Evolutionary conservation across 2,113 vertebrate species (phyloP), one percentile per base, ranked within the genome.

Genomic region (Galbula dea): DNA sequence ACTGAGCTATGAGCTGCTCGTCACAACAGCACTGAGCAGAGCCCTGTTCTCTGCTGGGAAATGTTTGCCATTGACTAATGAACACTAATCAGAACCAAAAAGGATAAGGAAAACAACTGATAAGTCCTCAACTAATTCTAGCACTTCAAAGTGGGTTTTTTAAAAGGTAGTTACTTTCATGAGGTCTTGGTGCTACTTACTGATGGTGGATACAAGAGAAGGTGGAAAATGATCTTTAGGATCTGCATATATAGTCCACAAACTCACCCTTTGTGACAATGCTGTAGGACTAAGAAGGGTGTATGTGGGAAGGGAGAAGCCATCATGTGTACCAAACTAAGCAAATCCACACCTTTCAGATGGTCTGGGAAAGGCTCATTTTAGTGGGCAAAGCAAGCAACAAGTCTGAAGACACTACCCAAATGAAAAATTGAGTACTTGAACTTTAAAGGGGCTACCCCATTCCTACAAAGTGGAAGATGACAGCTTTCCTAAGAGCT

Each of bases 61-160:
- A n/a, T 0, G 0, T 22, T 36, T 51, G 23, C 3, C 45, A 23
- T 1, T 30, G 82, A 58, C 4, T 9, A 75, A 79, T 24, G 30
- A 67, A 82, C 23, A 36, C 69, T 14, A 22, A 43, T 51, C 48
- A 43, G 15, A 34, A 41, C 12, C 21, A 55, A 78, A 59, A 67
- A 34, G 21, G 32, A 9, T 21, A 68, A 36, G 34, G 24, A 82
- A 66, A 59, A 69, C 23, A 86, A 54, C 1, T 67, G 39, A 15
- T 17, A 75, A 81, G 19, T 51, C 43, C 39, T 66, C 51, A 58
- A 48, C 15, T 66, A 66, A 55, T 49, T 73, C 39, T 54, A 80
- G 6, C 0, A 1, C 27, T 51, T 84, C 34, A 51, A 77, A 69
- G 49, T 11, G 14, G 9, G n/a, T 9, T 83, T 86, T 75, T 83